Percentiles rank a stretch among this genome's conserved stretches.
Conservation (phyloP, 2,797 vertebrate species). For the Spinus pinus region DNA sequence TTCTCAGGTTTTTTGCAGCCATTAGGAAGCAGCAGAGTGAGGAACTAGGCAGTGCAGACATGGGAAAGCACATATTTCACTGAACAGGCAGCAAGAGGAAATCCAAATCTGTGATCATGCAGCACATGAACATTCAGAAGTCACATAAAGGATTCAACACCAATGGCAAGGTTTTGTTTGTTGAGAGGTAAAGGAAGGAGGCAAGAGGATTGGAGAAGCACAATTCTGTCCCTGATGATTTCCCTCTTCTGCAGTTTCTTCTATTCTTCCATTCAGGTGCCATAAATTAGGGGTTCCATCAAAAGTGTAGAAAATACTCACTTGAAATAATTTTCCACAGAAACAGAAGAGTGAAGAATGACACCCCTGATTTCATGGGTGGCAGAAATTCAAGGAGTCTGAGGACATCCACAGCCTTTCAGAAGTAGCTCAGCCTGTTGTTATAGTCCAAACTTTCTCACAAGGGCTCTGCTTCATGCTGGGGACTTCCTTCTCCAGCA, state of each 20-base stretch:
- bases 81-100: not conserved
- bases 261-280: not conserved
- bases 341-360: not conserved
- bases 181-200: not conserved
- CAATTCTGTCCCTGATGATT: not conserved
- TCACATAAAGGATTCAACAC: not conserved
- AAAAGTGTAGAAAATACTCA: not conserved
- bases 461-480: not conserved
- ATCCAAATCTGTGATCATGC: not conserved
- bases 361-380: not conserved
- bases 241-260: not conserved
- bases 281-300: not conserved
- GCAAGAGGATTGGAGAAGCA: not conserved
- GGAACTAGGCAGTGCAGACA: too few relatives aligned
- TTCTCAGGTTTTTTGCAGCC: not conserved
- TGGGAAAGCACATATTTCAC: not conserved
- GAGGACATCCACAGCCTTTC: not conserved
- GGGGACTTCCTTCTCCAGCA: not conserved
- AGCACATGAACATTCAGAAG: not conserved
- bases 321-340: not conserved
- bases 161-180: not conserved
- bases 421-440: not conserved
- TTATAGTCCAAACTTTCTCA: not conserved
- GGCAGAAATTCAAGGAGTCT: not conserved
- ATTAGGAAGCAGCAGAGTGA: not conserved